Percentiles rank a stretch among this genome's conserved stretches.
Conservation (phyloP, 2,113 vertebrate species). For the Oreochromis spilurus region DNA sequence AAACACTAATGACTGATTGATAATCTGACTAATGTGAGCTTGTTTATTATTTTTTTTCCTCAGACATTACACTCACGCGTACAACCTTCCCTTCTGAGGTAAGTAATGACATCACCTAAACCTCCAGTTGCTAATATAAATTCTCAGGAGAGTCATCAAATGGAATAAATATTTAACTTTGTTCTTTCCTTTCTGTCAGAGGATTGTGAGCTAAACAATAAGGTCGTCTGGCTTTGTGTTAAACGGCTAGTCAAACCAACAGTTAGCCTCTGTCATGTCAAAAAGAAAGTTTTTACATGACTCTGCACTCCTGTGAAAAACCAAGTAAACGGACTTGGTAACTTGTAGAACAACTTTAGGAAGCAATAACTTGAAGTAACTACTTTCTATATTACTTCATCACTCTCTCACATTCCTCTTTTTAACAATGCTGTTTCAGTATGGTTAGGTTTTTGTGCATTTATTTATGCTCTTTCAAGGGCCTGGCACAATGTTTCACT, state of each 20-base stretch:
- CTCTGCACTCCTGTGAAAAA: not conserved
- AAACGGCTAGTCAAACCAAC: not conserved
- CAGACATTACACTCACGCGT: constrained; percentile 56
- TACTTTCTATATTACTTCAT: not conserved
- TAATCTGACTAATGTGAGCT: not conserved
- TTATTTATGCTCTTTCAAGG: not conserved
- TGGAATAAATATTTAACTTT: not conserved
- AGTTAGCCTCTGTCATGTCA: not conserved
- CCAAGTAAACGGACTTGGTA: not conserved
- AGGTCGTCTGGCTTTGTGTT: not conserved
- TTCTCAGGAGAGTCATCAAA: not conserved
- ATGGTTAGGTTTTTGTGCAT: not conserved
- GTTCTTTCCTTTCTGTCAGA: not conserved
- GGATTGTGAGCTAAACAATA: not conserved
- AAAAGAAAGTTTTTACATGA: not conserved
- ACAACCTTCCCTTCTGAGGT: constrained; percentile 48
- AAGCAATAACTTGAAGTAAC: not conserved
- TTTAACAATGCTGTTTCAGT: not conserved
- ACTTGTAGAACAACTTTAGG: not conserved
- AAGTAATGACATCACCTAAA: not conserved
- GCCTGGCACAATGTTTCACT: not conserved
- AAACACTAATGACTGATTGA: not conserved
- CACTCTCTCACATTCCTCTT: not conserved
- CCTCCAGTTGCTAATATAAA: not conserved
- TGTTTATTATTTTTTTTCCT: not conserved